A percentile compares a stretch with the other conserved stretches of the same genome.
Evolutionary conservation across 2,113 vertebrate genomes (phyloP).

Genomic region (Scopus umbretta): DNA sequence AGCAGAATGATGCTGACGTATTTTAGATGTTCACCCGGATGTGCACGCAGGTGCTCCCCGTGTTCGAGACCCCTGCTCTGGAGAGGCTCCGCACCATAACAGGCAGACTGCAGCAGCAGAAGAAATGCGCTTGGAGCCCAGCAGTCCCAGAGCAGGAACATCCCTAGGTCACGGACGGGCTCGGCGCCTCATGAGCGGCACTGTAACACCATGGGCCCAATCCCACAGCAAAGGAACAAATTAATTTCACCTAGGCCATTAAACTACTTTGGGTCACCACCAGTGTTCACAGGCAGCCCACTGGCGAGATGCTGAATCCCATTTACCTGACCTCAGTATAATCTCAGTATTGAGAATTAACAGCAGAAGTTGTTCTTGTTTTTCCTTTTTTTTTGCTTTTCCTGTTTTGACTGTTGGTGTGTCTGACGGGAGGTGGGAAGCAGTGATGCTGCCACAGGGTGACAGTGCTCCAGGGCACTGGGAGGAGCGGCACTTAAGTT

Average conservation of each 20-base stretch:
- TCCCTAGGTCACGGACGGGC: neutral
- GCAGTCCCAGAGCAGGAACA: neutral
- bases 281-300: neutral
- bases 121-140: fast-evolving
- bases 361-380: neutral
- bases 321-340: fast-evolving
- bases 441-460: neutral
- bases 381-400: neutral
- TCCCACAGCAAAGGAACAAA: neutral
- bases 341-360: neutral
- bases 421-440: neutral
- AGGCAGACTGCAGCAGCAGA: neutral
- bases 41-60: neutral
- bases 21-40: neutral
- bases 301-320: neutral
- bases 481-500: neutral
- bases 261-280: neutral
- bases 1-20: neutral
- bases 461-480: neutral
- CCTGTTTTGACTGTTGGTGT: neutral
- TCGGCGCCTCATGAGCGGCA: fast-evolving
- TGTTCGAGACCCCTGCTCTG: neutral
- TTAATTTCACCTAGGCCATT: neutral
- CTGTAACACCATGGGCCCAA: neutral
- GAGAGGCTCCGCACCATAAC: neutral